These are phyloP conservation scores for Thalassarche chlororhynchos DNA, from an alignment of 2,113 vertebrate genomes.

Conservation along the genomic window DNA sequence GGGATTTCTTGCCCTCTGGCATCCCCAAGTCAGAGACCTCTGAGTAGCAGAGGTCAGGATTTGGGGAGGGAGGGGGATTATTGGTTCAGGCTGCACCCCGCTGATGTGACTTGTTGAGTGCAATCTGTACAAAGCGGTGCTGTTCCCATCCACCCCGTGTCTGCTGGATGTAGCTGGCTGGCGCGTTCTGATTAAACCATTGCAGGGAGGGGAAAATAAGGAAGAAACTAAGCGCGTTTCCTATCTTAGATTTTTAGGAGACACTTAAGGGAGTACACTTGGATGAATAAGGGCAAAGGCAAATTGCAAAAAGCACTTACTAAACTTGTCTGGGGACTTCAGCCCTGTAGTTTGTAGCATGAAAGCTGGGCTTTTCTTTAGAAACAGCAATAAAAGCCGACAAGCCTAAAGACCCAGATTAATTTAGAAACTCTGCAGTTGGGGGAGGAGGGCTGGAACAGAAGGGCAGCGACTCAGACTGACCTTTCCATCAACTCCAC, in stretches of 20 bases:
- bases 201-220: not conserved
- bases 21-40: not conserved
- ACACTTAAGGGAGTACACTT: not conserved
- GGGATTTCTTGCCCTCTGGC: constrained; percentile 6
- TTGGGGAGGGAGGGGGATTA: not conserved
- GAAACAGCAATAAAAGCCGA: not conserved
- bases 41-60: not conserved
- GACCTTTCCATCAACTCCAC: not conserved
- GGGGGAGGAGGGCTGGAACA: not conserved
- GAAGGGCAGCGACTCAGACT: not conserved
- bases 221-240: not conserved
- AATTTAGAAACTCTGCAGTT: not conserved
- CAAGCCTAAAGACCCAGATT: not conserved
- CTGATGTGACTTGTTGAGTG: not conserved
- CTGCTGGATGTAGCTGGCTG: not conserved
- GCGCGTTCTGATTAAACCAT: not conserved
- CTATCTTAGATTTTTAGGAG: not conserved
- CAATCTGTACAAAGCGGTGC: not conserved
- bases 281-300: not conserved
- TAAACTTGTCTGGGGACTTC: not conserved
- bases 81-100: not conserved
- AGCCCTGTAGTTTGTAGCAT: not conserved
- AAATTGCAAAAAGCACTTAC: not conserved
- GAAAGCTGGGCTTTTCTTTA: not conserved
- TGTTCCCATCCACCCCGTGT: not conserved